Conservation (phyloP, 1,140 invertebrate genomes). For the Cyclargus thomasi region DNA sequence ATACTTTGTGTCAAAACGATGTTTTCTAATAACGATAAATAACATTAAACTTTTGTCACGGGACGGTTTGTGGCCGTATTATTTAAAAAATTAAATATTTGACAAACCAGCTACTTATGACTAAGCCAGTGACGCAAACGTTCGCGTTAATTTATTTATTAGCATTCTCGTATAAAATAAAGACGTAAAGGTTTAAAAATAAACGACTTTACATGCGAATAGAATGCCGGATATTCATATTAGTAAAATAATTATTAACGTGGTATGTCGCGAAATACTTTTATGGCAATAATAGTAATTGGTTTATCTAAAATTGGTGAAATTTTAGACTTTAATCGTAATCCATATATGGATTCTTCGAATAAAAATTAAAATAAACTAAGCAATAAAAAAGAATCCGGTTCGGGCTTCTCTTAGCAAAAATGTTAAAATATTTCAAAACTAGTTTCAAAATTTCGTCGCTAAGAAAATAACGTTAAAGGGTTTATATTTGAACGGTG, state of each 20-base stretch:
- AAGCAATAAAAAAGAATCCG: conserved; percentile 7
- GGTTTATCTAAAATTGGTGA: background rate
- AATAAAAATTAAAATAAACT: conserved; percentile 8
- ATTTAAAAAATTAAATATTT: conserved; percentile 21
- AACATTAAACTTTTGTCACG: background rate
- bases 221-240: conserved; percentile 1
- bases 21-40: conserved; percentile 5
- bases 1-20: background rate
- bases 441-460: background rate
- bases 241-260: background rate
- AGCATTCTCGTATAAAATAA: conserved; percentile 10
- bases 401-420: background rate
- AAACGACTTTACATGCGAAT: background rate
- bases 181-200: conserved; percentile 1
- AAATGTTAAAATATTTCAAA: background rate
- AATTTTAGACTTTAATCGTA: background rate
- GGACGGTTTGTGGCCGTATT: background rate
- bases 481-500: too few relatives aligned
- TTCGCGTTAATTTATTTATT: conserved; percentile 9
- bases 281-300: conserved; percentile 1
- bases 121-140: conserved; percentile 1
- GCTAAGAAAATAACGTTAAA: too few relatives aligned
- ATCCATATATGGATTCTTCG: background rate
- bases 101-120: conserved; percentile 15
- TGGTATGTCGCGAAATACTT: conserved; percentile 6